A percentile compares a stretch with the other conserved stretches of the same genome.
phyloP scores from a whole-genome alignment of 2,888 invertebrate genomes.

The Agrotis segetum region DNA sequence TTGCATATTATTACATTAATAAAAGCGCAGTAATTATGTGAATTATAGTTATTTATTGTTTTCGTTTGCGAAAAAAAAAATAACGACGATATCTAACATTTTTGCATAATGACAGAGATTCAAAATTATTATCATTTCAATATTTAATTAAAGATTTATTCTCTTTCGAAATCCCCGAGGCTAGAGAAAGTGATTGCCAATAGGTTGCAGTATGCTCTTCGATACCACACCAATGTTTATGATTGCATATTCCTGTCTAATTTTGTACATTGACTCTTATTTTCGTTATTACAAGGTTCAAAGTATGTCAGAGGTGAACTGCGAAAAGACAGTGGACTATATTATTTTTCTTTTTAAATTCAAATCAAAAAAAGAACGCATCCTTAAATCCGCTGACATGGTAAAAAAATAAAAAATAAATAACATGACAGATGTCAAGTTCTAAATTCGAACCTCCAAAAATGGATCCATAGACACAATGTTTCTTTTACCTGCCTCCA shows the following conservation, averaged over 20 bases:
- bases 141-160: constrained; percentile 23
- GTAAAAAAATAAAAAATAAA: not conserved
- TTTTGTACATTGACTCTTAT: not conserved
- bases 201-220: not conserved
- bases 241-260: not conserved
- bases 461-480: not conserved
- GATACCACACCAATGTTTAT: not conserved
- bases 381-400: not conserved
- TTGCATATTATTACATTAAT: no score
- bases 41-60: not conserved
- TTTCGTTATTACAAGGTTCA: not conserved
- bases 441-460: constrained; percentile 3
- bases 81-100: not conserved
- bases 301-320: not conserved
- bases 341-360: not conserved
- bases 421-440: not conserved
- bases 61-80: not conserved
- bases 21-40: no score
- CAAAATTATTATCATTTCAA: constrained; percentile 19
- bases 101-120: constrained; percentile 18
- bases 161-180: constrained; percentile 9
- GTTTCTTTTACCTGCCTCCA: constrained; percentile 1
- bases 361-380: not conserved
- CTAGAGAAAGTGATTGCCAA: constrained; percentile 37
- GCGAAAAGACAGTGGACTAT: not conserved